Conservation (phyloP, 1,140 invertebrate genomes). For the Drosophila pectinifera region DNA sequence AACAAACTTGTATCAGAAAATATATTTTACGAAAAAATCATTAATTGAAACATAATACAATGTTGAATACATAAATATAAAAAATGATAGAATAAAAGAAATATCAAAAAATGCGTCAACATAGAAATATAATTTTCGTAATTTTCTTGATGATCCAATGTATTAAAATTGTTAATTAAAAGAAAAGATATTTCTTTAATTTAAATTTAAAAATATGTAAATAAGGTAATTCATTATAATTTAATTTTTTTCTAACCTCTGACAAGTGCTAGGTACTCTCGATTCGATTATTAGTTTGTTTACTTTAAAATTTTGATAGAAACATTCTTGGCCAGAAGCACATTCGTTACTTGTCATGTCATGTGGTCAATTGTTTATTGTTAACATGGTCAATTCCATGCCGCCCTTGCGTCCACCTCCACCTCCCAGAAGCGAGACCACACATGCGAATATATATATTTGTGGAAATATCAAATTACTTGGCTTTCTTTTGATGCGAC, state of each 20-base stretch:
- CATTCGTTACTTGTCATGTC: slow-evolving; percentile 67
- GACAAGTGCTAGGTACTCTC: neutral
- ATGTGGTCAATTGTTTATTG: slow-evolving; percentile 78
- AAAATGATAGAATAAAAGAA: no score
- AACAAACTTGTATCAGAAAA: neutral
- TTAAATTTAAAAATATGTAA: no score
- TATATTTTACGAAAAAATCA: neutral
- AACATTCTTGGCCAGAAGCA: slow-evolving; percentile 49
- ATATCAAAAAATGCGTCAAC: no score
- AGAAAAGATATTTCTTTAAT: no score
- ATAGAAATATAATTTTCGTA: no score
- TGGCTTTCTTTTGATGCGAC: slow-evolving; percentile 38
- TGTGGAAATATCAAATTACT: slow-evolving; percentile 51
- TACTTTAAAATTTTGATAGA: slow-evolving; percentile 38
- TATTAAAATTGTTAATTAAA: no score
- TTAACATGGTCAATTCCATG: slow-evolving; percentile 57
- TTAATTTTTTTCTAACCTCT: no score
- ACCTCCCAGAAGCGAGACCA: neutral
- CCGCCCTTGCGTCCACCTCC: neutral
- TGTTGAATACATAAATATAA: no score
- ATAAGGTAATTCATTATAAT: no score
- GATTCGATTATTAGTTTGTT: neutral
- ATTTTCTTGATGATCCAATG: no score
- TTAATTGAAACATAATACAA: no score
- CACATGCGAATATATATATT: neutral